Base-by-base conservation (phyloP, 2,797 vertebrate genomes). In the Leuciscus waleckii region DNA sequence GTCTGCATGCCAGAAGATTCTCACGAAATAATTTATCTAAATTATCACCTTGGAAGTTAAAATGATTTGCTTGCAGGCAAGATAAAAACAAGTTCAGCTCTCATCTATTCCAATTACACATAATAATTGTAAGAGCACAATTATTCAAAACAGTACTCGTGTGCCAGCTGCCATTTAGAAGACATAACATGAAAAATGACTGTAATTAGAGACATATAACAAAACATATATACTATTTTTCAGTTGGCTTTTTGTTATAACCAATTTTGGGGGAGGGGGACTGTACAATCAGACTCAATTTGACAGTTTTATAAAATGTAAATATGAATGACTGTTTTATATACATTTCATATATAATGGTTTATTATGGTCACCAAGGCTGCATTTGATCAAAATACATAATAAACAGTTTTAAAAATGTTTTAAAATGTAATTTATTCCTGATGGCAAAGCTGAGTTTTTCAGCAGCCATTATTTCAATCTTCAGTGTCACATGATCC, bases 61-160 rank as follows among this genome's bases (percentile, higher is more conserved):
- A 71, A 51, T n/a, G 16, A 67, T 81, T 70, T n/a, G 69, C 75
- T 70, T 46, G 37, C 21, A 77, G 81, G 39, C 82, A 67, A 86
- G 14, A 63, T 19, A n/a, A 88, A 49, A 49, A 80, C 78, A 81
- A 80, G 43, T 29, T 56, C 23, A 39, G n/a, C 37, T 32, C 26
- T 71, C 56, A 82, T 65, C 35, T 70, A 46, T 2, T 80, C 58
- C 19, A 70, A 21, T 70, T 58, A 74, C 46, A 81, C 63, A 80
- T 41, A n/a, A 69, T 70, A 76, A 65, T 61, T 80, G 19, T 54
- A 21, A 43, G 67, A 49, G 61, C 75, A 88, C 65, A 83, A 41
- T 85, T 85, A 74, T 82, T 74, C 74, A 86, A 78, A 82, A 86
- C 79, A 82, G 23, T 63, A 78, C 11, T 51, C 16, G 11, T 70